Evolutionary conservation across 2,113 vertebrate species (phyloP).

Genomic region (Ranitomeya imitator): DNA sequence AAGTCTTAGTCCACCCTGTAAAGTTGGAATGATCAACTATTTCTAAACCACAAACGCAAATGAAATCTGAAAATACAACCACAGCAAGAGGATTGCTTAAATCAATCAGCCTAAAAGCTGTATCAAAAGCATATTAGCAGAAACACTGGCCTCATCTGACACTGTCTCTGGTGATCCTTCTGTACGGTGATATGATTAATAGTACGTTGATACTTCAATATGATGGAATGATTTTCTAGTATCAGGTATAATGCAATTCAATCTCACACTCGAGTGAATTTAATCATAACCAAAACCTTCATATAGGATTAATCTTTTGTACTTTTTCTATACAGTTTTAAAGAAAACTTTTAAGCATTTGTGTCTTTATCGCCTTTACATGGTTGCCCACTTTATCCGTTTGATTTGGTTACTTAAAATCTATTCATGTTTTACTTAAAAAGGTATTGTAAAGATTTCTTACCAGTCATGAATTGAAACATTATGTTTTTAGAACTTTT

Average conservation of each 20-base stretch:
- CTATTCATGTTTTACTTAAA: background rate
- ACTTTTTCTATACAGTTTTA: background rate
- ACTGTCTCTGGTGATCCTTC: conserved; percentile 29
- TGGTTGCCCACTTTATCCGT: background rate
- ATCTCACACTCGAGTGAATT: conserved; percentile 55
- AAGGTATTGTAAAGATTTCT: background rate
- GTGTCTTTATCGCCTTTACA: background rate
- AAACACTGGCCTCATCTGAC: conserved; percentile 45
- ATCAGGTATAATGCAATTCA: conserved; percentile 53
- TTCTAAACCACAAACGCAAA: conserved; percentile 25
- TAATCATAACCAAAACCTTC: conserved; percentile 46
- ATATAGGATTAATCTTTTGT: conserved; percentile 30
- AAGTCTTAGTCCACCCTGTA: background rate
- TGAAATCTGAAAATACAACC: conserved; percentile 26
- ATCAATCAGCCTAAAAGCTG: conserved; percentile 45
- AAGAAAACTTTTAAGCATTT: conserved; percentile 5
- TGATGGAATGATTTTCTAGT: conserved; percentile 54
- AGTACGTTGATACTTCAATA: conserved; percentile 34
- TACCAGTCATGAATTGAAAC: background rate
- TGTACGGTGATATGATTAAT: conserved; percentile 52
- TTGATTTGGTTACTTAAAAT: background rate
- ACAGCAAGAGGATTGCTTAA: conserved; percentile 43
- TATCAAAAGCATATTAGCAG: conserved; percentile 31
- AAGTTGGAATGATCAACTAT: conserved; percentile 29
- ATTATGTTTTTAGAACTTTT: too few species aligned